phyloP scores from a whole-genome alignment of 2,113 vertebrate species.

The Oxyura jamaicensis region DNA sequence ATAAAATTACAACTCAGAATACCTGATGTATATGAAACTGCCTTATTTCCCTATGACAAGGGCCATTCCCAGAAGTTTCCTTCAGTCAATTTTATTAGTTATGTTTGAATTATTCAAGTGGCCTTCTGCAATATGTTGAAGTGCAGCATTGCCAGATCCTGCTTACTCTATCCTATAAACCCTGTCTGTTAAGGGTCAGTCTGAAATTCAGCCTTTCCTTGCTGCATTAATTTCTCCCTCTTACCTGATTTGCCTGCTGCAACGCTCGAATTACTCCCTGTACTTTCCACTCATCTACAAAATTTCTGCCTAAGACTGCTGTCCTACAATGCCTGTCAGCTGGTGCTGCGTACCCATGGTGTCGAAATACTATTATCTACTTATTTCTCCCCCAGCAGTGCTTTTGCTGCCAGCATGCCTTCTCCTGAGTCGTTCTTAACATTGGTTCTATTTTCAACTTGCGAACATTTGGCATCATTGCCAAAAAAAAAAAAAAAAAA shows the following conservation, averaged over 20 bases:
- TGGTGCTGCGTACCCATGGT: background rate
- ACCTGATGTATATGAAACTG: background rate
- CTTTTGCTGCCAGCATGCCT: background rate
- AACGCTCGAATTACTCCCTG: background rate
- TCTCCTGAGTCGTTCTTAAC: background rate
- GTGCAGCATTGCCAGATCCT: background rate
- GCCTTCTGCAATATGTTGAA: background rate
- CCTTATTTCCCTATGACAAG: background rate
- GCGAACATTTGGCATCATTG: background rate
- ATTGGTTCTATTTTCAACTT: background rate
- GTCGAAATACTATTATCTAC: background rate
- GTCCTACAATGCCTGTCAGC: background rate
- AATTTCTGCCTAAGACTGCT: background rate
- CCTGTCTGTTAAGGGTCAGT: background rate
- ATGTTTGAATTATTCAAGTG: background rate
- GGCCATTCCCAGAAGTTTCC: background rate
- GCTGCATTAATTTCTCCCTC: background rate
- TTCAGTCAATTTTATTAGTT: background rate
- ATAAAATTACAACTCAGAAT: background rate
- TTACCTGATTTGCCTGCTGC: background rate
- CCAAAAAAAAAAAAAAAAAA: background rate
- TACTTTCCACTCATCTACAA: background rate
- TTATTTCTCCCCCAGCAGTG: background rate
- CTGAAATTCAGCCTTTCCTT: background rate
- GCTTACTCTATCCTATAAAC: background rate